phyloP scores from a whole-genome alignment of 2,113 vertebrate genomes.

The Polypterus senegalus region DNA sequence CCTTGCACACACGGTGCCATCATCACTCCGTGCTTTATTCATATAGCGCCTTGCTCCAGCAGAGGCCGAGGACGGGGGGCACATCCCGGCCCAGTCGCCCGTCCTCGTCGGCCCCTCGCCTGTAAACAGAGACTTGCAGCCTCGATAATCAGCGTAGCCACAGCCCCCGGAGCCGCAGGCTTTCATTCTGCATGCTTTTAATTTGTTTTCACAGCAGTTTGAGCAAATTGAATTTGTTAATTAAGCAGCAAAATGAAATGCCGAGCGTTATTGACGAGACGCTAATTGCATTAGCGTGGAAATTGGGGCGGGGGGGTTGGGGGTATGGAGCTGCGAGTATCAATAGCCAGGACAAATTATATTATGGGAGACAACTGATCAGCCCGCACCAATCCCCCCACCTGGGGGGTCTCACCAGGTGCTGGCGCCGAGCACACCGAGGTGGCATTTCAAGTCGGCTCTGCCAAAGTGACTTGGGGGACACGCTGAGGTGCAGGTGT shows the following conservation, averaged over 20 bases:
- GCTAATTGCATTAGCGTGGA: constrained; percentile 93
- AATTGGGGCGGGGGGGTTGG: constrained; percentile 50
- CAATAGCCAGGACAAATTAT: constrained; percentile 81
- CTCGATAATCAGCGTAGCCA: constrained; percentile 75
- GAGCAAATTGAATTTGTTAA: constrained; percentile 99
- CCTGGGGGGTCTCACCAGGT: constrained; percentile 30
- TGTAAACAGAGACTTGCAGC: constrained; percentile 42
- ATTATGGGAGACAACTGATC: constrained; percentile 66
- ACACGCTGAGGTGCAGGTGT: too few relatives aligned
- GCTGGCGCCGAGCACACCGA: too few relatives aligned
- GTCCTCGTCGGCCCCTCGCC: too few relatives aligned
- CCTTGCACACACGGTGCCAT: too few relatives aligned
- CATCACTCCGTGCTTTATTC: too few relatives aligned
- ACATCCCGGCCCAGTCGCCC: too few relatives aligned
- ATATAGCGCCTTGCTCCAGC: too few relatives aligned
- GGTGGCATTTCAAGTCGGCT: too few relatives aligned
- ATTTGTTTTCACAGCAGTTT: constrained; percentile 98
- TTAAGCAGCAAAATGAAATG: constrained; percentile 99
- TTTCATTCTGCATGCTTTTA: constrained; percentile 89
- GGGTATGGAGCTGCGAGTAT: constrained; percentile 56
- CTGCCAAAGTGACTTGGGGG: too few relatives aligned
- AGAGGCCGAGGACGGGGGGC: too few relatives aligned
- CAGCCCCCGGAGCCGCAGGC: constrained; percentile 64
- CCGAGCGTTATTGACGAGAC: constrained; percentile 99
- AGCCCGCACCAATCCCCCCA: constrained; percentile 49